These are phyloP conservation scores for Hyperopisus bebe DNA, from an alignment of 2,113 vertebrate genomes.

Conservation along the genomic window DNA sequence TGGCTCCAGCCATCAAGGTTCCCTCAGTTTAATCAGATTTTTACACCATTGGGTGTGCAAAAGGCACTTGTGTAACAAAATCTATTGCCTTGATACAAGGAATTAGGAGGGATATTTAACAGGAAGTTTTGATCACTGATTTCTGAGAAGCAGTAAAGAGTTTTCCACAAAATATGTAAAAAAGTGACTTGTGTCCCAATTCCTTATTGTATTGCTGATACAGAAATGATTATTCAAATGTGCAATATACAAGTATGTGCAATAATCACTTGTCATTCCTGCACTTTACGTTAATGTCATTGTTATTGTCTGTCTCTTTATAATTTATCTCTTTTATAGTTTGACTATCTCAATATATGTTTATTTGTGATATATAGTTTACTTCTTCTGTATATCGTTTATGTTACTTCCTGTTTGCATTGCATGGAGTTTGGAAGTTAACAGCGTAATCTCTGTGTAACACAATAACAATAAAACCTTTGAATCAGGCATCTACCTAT, in stretches of 20 bases:
- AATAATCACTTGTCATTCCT: background rate
- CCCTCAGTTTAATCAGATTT: background rate
- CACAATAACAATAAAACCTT: background rate
- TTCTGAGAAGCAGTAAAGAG: background rate
- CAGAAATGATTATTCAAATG: background rate
- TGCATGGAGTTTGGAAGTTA: background rate
- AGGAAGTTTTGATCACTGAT: background rate
- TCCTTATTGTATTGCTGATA: background rate
- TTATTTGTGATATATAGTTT: background rate
- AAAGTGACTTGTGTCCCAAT: background rate
- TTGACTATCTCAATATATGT: background rate
- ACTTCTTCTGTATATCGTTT: background rate
- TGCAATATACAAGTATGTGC: background rate
- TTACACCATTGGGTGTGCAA: background rate
- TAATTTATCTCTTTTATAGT: background rate
- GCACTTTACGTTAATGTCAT: background rate
- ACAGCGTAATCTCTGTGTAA: background rate
- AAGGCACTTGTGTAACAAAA: background rate
- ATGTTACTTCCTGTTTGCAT: background rate
- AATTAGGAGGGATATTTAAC: background rate
- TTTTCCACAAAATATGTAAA: background rate
- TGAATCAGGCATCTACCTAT: background rate
- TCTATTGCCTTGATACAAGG: background rate
- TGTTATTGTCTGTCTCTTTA: background rate
- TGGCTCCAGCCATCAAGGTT: background rate